A percentile compares a stretch with the other conserved stretches of the same genome.
These are phyloP conservation scores for Grantiella picta DNA, from an alignment of 2,113 vertebrate genomes.

Conservation along the genomic window DNA sequence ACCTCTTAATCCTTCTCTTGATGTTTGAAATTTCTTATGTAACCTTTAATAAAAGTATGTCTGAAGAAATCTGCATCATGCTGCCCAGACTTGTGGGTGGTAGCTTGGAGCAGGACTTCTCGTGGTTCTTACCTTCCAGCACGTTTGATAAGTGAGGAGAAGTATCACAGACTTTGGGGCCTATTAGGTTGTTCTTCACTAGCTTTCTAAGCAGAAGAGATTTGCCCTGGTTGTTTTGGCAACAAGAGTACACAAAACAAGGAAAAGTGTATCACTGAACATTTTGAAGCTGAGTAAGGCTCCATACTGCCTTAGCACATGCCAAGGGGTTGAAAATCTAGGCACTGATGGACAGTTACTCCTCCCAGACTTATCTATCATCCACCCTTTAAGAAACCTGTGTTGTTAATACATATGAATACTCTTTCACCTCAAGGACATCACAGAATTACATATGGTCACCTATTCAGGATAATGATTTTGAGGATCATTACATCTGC, in stretches of 20 bases:
- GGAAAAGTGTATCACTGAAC: background rate
- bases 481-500: background rate
- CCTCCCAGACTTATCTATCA: background rate
- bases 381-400: background rate
- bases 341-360: background rate
- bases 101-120: background rate
- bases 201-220: background rate
- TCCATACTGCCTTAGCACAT: background rate
- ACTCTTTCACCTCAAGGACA: background rate
- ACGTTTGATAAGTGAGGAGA: background rate
- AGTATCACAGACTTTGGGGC: background rate
- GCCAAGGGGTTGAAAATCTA: background rate
- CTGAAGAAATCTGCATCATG: background rate
- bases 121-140: background rate
- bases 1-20: background rate
- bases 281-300: background rate
- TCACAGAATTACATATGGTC: background rate
- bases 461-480: background rate
- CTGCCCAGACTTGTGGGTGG: background rate
- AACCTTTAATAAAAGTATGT: background rate
- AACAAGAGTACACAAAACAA: background rate
- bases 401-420: background rate
- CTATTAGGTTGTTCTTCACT: background rate
- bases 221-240: background rate
- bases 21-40: background rate